Evolutionary conservation across 2,797 vertebrate genomes (phyloP), one percentile per base, ranked within the genome.

Genomic region (Haliaeetus albicilla): DNA sequence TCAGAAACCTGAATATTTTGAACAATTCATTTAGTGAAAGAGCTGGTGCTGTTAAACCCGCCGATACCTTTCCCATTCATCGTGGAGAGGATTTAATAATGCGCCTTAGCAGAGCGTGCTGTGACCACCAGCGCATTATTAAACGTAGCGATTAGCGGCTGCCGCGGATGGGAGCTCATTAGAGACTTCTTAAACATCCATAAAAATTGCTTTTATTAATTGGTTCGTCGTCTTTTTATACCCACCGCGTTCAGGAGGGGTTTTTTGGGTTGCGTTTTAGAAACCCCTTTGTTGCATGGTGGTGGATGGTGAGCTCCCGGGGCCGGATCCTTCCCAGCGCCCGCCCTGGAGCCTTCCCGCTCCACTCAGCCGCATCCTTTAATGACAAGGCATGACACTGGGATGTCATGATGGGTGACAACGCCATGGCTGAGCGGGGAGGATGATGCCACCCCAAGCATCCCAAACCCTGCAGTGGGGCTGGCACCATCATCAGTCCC

Each of bases 401-500:
- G 39, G 31, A 18, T 39, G 80, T 49, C 0, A 0, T 0, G 4
- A 30, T 1, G 0, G 61, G 84, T 28, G 73, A 61, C 80, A 61
- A 19, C 0, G 1, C 19, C 11, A 0, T 0, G 1, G 67, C 39
- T 27, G n/a, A 60, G 46, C 3, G 0, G 33, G 41, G 63, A 33
- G 37, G 27, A 64, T 5, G 5, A 74, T 24, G 33, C 24, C 5
- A 8, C 37, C 53, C 57, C 37, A 7, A 39, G 30, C 60, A 27
- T 4, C 54, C 35, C 71, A 9, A 61, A 4, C 31, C 80, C 60
- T 6, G 30, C 64, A 19, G 60, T 4, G 0, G 8, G 31, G 25
- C 18, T 1, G 4, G 12, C 33, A 35, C 6, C 1, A 46, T 33
- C 7, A 0, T 18, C 74, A 24, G 9, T 5, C 9, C 39, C 35